Conservation (phyloP, 2,888 invertebrate genomes). For the Elmis aenea region DNA sequence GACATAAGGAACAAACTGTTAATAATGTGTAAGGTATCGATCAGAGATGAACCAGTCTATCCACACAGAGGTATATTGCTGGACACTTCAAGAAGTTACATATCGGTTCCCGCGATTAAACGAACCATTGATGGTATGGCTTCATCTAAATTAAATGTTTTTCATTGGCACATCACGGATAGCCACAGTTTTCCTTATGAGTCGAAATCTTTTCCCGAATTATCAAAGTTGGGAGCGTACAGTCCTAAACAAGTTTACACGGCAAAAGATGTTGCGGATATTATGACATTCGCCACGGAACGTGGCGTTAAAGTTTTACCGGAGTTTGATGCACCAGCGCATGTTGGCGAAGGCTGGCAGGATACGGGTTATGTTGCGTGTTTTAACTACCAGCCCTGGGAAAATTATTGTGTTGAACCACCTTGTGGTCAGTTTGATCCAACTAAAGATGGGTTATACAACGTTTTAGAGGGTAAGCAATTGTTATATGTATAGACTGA, state of each 20-base stretch:
- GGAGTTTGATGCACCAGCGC: slow-evolving; percentile 89
- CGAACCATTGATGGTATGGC: slow-evolving; percentile 84
- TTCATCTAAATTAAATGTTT: slow-evolving; percentile 83
- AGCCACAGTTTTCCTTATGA: slow-evolving; percentile 91
- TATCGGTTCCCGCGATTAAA: slow-evolving; percentile 66
- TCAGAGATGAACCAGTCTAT: slow-evolving; percentile 77
- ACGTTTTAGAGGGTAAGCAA: slow-evolving; percentile 53
- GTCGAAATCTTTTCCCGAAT: slow-evolving; percentile 64
- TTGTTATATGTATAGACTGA: no score
- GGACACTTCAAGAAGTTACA: slow-evolving; percentile 87
- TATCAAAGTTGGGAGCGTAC: slow-evolving; percentile 75
- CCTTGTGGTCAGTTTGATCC: slow-evolving; percentile 83
- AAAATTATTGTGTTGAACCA: slow-evolving; percentile 68
- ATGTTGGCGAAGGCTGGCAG: slow-evolving; percentile 87
- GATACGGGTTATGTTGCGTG: slow-evolving; percentile 61
- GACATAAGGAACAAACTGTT: slow-evolving; percentile 57
- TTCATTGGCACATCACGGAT: slow-evolving; percentile 95
- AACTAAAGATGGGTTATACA: slow-evolving; percentile 62
- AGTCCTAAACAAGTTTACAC: slow-evolving; percentile 65
- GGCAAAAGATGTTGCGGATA: slow-evolving; percentile 50
- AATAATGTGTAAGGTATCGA: slow-evolving; percentile 57
- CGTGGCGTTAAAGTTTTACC: slow-evolving; percentile 84
- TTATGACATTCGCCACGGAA: slow-evolving; percentile 63
- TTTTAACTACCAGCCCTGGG: slow-evolving; percentile 73
- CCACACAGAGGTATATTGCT: slow-evolving; percentile 83